These are phyloP conservation scores for Galendromus occidentalis DNA, from an alignment of 1,140 invertebrate genomes.

Conservation along the genomic window DNA sequence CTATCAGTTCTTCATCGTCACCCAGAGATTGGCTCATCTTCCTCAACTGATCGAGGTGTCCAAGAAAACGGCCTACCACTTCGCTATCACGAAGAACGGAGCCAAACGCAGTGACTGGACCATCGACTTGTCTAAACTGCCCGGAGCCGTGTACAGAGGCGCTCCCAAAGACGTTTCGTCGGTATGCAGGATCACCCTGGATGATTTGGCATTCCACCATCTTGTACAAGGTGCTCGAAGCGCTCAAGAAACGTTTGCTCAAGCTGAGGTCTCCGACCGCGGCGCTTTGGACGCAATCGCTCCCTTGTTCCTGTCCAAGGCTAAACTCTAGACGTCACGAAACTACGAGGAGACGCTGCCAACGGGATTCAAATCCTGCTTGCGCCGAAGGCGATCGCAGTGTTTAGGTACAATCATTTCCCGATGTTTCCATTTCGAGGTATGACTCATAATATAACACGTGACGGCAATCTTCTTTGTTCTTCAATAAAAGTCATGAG, in stretches of 20 bases:
- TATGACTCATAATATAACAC: no score
- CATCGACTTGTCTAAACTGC: constrained; percentile 52
- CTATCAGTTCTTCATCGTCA: constrained; percentile 1
- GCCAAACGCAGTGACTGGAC: constrained; percentile 35
- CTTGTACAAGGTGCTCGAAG: neutral
- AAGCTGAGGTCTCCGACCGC: neutral
- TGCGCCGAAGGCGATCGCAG: no score
- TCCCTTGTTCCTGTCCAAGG: neutral
- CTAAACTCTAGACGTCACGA: neutral
- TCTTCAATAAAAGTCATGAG: no score
- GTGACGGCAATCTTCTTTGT: no score
- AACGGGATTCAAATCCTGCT: no score
- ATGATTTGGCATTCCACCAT: constrained; percentile 33
- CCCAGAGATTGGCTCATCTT: neutral
- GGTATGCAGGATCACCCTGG: constrained; percentile 59
- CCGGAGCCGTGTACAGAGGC: constrained; percentile 49
- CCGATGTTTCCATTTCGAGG: no score
- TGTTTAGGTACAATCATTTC: no score
- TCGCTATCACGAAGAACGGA: neutral
- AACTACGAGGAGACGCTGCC: neutral
- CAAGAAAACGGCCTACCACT: neutral
- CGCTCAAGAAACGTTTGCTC: neutral
- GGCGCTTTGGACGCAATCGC: neutral
- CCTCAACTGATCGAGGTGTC: neutral
- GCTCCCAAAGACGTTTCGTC: constrained; percentile 46